Percentiles rank a stretch among this genome's conserved stretches.
Conservation (phyloP, 2,888 invertebrate genomes). For the Pristionchus arcanus region DNA sequence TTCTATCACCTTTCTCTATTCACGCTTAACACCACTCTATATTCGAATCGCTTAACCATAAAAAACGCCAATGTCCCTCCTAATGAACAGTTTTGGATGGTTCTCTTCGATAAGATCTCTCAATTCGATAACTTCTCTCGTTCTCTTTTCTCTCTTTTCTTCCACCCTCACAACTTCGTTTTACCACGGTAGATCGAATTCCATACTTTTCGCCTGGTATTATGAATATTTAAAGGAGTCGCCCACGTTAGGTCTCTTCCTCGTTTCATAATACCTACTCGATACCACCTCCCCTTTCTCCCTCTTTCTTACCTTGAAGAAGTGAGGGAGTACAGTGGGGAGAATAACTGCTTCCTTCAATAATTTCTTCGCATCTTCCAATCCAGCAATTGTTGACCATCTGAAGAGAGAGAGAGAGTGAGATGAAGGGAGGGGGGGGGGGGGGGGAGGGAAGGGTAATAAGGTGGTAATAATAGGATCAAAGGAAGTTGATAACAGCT, state of each 20-base stretch:
- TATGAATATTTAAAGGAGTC: not conserved
- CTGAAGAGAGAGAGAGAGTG: not conserved
- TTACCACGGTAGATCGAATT: conserved; percentile 12
- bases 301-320: conserved; percentile 85
- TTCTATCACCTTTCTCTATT: not conserved
- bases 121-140: not conserved
- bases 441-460: not conserved
- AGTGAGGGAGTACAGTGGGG: conserved; percentile 98
- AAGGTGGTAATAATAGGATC: not conserved
- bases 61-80: not conserved
- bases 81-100: not conserved
- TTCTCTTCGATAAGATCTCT: conserved; percentile 23
- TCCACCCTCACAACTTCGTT: conserved; percentile 27
- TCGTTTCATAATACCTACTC: not conserved
- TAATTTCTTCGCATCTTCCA: conserved; percentile 83
- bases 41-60: not conserved
- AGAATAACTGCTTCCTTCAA: conserved; percentile 97
- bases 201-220: not conserved
- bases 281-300: not conserved
- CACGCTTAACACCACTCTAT: not conserved
- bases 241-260: not conserved
- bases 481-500: not conserved
- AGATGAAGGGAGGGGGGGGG: no score
- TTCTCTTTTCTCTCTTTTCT: conserved; percentile 6
- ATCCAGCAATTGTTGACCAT: conserved; percentile 80